A percentile compares a stretch with the other conserved stretches of the same genome.
Conservation (phyloP, 2,113 vertebrate species). For the Rhea pennata region DNA sequence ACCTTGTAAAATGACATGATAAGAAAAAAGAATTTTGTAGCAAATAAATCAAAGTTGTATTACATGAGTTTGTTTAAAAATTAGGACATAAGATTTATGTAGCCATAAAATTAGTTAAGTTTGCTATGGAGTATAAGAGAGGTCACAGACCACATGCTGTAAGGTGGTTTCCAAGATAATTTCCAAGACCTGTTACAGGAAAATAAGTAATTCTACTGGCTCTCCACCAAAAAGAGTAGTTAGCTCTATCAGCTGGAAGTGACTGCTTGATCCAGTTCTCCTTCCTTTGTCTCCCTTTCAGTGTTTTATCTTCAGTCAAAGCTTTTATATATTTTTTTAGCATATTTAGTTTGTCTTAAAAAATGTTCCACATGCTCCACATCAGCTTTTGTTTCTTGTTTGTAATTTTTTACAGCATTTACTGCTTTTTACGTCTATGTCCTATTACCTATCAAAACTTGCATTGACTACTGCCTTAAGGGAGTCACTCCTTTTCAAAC, state of each 20-base stretch:
- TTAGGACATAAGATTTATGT: neutral
- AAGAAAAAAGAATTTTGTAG: neutral
- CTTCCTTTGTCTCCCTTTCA: neutral
- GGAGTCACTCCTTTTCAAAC: neutral
- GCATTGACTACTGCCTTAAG: neutral
- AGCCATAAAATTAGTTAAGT: neutral
- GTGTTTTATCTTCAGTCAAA: neutral
- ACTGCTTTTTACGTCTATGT: neutral
- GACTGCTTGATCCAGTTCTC: neutral
- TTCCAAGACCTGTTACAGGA: neutral
- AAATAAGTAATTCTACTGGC: neutral
- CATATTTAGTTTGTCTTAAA: neutral
- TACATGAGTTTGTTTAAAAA: neutral
- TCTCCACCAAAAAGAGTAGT: neutral
- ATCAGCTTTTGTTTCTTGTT: neutral
- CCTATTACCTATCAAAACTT: neutral
- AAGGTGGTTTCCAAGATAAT: neutral
- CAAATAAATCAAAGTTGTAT: neutral
- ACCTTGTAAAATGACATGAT: neutral
- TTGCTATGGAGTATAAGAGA: neutral
- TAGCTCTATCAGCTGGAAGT: neutral
- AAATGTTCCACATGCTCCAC: neutral
- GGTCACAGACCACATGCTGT: neutral
- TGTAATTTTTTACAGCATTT: neutral
- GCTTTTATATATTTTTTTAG: neutral